Evolutionary conservation across 1,140 invertebrate species (phyloP).

Genomic region (Brachionus sp.): DNA sequence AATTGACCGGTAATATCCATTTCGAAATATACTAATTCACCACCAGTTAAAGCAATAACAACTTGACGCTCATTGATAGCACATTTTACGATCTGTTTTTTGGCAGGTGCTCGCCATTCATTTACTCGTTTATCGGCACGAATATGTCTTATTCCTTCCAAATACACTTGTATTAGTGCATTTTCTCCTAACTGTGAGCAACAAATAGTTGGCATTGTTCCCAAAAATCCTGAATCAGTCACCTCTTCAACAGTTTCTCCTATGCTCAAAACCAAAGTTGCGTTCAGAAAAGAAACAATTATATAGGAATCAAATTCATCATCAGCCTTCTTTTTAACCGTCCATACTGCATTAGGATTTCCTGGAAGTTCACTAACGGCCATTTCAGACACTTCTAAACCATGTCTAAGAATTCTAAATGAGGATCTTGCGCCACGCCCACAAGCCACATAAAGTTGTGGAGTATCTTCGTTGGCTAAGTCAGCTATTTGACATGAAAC

Average conservation of each 20-base stretch:
- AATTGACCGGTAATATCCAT: slow-evolving; percentile 96
- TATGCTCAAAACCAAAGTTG: slow-evolving; percentile 95
- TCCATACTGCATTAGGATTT: slow-evolving; percentile 99
- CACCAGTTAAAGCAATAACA: slow-evolving; percentile 92
- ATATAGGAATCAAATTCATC: slow-evolving; percentile 94
- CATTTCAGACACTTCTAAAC: slow-evolving; percentile 94
- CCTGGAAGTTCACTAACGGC: slow-evolving; percentile 97
- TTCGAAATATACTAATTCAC: slow-evolving; percentile 98
- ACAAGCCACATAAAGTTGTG: slow-evolving; percentile 92
- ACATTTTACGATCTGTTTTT: slow-evolving; percentile 93
- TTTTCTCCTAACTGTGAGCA: slow-evolving; percentile 95
- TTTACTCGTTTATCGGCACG: slow-evolving; percentile 93
- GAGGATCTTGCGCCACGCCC: slow-evolving; percentile 89
- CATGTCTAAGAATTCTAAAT: slow-evolving; percentile 86
- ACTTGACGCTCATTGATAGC: slow-evolving; percentile 97
- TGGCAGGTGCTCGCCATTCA: slow-evolving; percentile 97
- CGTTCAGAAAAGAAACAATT: slow-evolving; percentile 99
- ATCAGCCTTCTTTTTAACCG: slow-evolving; percentile 89
- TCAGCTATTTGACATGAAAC: slow-evolving; percentile 70
- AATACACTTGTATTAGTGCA: slow-evolving; percentile 94
- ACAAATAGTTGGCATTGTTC: slow-evolving; percentile 92
- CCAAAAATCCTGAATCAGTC: slow-evolving; percentile 96
- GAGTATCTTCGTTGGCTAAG: slow-evolving; percentile 92
- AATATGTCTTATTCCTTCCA: slow-evolving; percentile 97
- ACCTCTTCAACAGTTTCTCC: slow-evolving; percentile 99